Conservation (phyloP, 2,888 invertebrate genomes). For the Ecdyonurus torrentis region DNA sequence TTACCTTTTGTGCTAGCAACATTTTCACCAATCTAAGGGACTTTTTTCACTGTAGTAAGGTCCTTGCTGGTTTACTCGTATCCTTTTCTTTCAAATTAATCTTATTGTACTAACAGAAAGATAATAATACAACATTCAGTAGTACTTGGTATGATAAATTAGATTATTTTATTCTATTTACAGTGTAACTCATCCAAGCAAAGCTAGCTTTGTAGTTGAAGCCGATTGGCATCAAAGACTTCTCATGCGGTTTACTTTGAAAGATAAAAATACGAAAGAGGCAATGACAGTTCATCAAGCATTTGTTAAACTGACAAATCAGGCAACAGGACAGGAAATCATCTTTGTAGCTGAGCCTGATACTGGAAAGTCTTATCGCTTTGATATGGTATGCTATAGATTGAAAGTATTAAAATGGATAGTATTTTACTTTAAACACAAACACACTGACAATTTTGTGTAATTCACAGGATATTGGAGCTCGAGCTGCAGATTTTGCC, state of each 20-base stretch:
- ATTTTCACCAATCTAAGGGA: too few species aligned
- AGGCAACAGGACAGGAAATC: constrained; percentile 56
- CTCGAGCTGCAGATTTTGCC: constrained; percentile 61
- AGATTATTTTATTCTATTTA: constrained; percentile 15
- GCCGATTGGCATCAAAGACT: constrained; percentile 86
- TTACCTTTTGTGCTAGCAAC: too few species aligned
- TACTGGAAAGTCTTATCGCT: constrained; percentile 56
- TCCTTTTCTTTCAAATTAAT: too few species aligned
- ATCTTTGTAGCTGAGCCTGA: constrained; percentile 89
- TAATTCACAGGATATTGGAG: constrained; percentile 55
- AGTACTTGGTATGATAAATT: not conserved
- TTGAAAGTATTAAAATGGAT: not conserved
- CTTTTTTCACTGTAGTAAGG: too few species aligned
- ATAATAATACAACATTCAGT: too few species aligned
- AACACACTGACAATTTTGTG: too few species aligned
- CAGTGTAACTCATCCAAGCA: constrained; percentile 55
- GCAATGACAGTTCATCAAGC: constrained; percentile 68
- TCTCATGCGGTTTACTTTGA: constrained; percentile 59
- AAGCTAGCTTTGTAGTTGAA: constrained; percentile 48
- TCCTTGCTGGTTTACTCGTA: too few species aligned
- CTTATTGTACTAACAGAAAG: too few species aligned
- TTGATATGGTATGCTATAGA: constrained; percentile 75
- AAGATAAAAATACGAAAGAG: constrained; percentile 48
- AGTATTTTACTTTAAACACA: too few species aligned
- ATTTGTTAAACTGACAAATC: constrained; percentile 61